These are phyloP conservation scores for Lasius platythorax DNA, from an alignment of 2,888 invertebrate species.

Conservation along the genomic window DNA sequence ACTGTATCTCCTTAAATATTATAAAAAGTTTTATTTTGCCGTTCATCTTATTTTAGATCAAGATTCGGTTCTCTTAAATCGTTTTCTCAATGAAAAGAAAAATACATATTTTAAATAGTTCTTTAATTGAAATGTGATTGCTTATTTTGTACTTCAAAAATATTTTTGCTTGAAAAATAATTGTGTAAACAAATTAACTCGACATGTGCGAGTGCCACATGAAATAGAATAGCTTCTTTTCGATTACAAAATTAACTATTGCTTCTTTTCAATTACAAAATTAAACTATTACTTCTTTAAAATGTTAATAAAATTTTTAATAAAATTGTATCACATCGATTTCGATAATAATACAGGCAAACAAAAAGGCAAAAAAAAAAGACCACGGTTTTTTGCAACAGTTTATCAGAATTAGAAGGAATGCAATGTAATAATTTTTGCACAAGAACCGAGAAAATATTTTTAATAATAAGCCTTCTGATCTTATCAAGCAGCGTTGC, in stretches of 20 bases:
- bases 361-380: neutral
- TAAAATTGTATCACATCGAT: neutral
- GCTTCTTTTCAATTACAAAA: neutral
- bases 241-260: slow-evolving; percentile 1
- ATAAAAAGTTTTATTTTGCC: neutral
- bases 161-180: neutral
- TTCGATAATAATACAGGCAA: neutral
- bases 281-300: neutral
- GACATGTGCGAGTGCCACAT: neutral
- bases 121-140: neutral
- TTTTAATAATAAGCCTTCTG: neutral
- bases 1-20: neutral
- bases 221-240: neutral
- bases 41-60: neutral
- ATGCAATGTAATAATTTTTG: neutral
- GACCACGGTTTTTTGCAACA: neutral
- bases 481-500: neutral
- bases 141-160: neutral
- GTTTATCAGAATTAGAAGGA: neutral
- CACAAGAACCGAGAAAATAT: neutral
- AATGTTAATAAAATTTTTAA: neutral
- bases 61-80: neutral
- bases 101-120: neutral
- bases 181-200: neutral
- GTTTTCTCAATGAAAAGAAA: neutral